phyloP scores from a whole-genome alignment of 2,113 vertebrate genomes.

The Porphyrio hochstetteri region DNA sequence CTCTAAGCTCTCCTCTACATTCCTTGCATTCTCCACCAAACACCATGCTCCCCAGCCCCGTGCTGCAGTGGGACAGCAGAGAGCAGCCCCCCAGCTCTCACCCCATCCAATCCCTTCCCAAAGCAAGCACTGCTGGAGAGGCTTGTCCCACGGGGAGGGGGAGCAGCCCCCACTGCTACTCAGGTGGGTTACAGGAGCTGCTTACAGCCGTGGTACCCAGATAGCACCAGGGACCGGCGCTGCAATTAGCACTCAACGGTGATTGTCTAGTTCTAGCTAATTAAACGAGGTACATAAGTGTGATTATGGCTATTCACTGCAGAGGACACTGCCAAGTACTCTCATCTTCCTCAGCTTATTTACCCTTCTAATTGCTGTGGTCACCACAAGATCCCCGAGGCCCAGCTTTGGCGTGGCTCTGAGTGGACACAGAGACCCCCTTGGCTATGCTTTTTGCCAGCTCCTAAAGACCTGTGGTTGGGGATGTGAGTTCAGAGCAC shows the following conservation, averaged over 20 bases:
- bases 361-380: background rate
- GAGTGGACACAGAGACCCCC: background rate
- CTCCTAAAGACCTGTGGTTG: background rate
- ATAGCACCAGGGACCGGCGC: background rate
- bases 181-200: background rate
- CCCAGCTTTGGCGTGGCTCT: background rate
- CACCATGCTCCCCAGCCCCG: background rate
- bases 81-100: background rate
- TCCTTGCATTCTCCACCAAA: slow-evolving; percentile 56
- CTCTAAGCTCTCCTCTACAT: slow-evolving; percentile 62
- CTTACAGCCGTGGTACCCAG: background rate
- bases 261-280: background rate
- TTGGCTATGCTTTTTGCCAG: accelerated
- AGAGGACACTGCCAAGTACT: background rate
- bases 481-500: background rate
- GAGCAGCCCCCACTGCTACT: accelerated
- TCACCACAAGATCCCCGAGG: background rate
- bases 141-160: accelerated
- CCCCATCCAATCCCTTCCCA: background rate
- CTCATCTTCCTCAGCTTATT: background rate
- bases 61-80: background rate
- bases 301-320: background rate
- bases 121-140: accelerated
- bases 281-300: background rate
- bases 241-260: background rate